Conservation (phyloP, 2,797 vertebrate genomes). For the Enteromius thamalakanensis region DNA sequence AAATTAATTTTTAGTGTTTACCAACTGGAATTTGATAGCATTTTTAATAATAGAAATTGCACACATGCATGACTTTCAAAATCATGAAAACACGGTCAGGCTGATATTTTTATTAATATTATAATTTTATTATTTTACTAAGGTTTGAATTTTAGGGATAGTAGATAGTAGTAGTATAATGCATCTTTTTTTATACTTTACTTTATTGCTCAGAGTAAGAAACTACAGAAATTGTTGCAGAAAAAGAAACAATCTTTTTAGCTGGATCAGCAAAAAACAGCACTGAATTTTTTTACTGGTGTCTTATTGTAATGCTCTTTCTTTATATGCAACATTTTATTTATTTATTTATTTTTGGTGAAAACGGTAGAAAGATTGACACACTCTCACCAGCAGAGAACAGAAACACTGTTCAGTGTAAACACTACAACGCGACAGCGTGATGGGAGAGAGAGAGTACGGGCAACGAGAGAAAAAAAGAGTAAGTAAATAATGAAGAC, state of each 20-base stretch:
- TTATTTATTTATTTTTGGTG: neutral
- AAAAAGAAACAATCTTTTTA: neutral
- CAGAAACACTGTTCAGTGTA: slow-evolving; percentile 23
- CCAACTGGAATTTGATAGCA: neutral
- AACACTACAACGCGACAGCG: slow-evolving; percentile 24
- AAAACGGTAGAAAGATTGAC: neutral
- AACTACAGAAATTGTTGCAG: neutral
- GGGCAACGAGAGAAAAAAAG: neutral
- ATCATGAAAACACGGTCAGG: neutral
- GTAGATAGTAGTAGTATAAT: neutral
- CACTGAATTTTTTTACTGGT: neutral
- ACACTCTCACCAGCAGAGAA: neutral
- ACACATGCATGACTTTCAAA: neutral
- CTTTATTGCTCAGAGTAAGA: neutral
- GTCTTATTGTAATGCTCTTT: neutral
- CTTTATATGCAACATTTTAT: slow-evolving; percentile 1
- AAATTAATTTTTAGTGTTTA: neutral
- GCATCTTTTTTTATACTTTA: neutral
- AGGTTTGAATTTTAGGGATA: neutral
- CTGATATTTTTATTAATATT: neutral
- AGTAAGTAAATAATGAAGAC: slow-evolving; percentile 19
- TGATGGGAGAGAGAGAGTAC: slow-evolving; percentile 24
- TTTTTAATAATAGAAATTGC: neutral
- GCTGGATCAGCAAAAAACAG: neutral
- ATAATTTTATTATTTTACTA: too few species aligned